These are phyloP conservation scores for Heliconius melpomene DNA, from an alignment of 1,140 invertebrate species.

Conservation along the genomic window DNA sequence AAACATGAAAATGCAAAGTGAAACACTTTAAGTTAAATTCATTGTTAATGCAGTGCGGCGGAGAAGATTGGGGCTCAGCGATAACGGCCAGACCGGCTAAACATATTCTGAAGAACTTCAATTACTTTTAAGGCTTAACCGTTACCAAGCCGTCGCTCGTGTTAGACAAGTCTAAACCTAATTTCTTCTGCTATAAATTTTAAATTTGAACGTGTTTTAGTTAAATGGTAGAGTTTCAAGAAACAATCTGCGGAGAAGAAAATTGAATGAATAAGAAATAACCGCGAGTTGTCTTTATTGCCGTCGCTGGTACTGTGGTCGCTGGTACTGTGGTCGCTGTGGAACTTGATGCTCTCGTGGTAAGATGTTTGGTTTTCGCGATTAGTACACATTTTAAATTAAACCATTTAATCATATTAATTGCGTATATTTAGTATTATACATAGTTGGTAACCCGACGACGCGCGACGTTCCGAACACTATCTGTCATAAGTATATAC, in stretches of 20 bases:
- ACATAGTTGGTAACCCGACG: no score
- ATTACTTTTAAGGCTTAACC: conserved; percentile 3
- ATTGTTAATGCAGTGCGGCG: neutral
- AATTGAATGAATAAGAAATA: conserved; percentile 24
- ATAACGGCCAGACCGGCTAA: conserved; percentile 3
- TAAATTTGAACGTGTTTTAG: neutral
- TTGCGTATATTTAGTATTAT: no score
- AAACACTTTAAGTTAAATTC: neutral
- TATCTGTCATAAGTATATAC: no score
- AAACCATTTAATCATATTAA: no score
- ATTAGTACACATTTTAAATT: no score
- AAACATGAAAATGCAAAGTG: neutral
- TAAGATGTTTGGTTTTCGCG: no score
- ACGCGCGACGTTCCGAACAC: no score
- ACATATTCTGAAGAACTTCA: conserved; percentile 10
- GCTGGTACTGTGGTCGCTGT: no score
- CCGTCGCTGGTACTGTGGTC: no score
- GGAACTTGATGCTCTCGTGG: no score
- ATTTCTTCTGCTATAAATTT: neutral
- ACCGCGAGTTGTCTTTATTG: conserved; percentile 8
- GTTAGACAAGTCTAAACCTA: neutral
- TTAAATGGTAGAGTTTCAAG: neutral
- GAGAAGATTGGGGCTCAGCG: neutral
- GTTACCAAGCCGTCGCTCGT: neutral
- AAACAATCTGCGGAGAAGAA: conserved; percentile 19